These are phyloP conservation scores for Machaerirhynchus nigripectus DNA, from an alignment of 2,113 vertebrate genomes.

Conservation along the genomic window DNA sequence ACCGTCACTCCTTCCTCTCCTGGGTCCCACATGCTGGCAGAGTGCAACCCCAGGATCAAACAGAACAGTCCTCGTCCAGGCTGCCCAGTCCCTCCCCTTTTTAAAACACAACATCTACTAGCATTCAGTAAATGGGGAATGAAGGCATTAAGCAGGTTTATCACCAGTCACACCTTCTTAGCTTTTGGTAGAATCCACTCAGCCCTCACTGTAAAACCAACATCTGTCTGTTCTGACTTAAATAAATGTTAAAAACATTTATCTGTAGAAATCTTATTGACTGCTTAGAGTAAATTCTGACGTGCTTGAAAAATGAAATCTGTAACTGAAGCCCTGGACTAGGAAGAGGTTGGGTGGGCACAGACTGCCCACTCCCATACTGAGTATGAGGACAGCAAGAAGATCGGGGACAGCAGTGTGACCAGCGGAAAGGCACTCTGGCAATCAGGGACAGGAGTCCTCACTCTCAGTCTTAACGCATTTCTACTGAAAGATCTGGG, in stretches of 20 bases:
- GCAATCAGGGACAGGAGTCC: not conserved
- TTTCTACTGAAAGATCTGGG: not conserved
- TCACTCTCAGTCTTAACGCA: not conserved
- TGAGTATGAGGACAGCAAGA: not conserved
- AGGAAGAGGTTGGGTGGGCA: not conserved
- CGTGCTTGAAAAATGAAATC: not conserved
- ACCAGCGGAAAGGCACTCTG: not conserved
- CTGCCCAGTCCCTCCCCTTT: not conserved
- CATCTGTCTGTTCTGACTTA: not conserved
- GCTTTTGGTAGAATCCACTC: not conserved
- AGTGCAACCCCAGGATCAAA: not conserved
- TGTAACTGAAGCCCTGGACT: not conserved
- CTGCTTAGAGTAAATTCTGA: not conserved
- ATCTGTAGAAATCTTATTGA: not conserved
- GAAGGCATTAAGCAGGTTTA: not conserved
- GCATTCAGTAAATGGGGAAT: not conserved
- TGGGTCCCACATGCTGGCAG: accelerated
- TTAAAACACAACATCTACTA: not conserved
- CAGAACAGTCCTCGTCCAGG: not conserved
- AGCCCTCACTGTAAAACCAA: not conserved
- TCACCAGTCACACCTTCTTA: not conserved
- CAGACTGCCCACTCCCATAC: accelerated
- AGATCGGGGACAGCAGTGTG: not conserved
- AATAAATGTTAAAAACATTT: not conserved
- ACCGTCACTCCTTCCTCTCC: accelerated